These are phyloP conservation scores for Pseudopodoces humilis DNA, from an alignment of 2,113 vertebrate species.

Conservation along the genomic window DNA sequence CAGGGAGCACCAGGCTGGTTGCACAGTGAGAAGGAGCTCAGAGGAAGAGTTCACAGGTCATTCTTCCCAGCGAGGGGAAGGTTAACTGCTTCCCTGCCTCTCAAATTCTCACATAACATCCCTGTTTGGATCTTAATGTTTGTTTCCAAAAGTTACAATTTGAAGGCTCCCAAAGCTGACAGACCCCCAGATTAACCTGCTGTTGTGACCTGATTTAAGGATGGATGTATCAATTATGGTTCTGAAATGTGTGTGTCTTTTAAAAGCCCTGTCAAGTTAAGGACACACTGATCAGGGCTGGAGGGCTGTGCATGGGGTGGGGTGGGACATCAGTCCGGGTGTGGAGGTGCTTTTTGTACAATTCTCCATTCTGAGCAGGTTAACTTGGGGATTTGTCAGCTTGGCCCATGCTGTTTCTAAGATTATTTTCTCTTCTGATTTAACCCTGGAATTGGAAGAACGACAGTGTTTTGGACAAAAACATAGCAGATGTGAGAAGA, in stretches of 20 bases:
- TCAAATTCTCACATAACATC: neutral
- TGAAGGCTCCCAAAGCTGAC: neutral
- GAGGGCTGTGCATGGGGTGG: neutral
- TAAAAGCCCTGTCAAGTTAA: neutral
- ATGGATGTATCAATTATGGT: rapidly evolving
- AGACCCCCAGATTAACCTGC: neutral
- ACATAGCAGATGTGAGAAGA: neutral
- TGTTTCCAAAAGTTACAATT: neutral
- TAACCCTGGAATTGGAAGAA: neutral
- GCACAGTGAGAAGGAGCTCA: neutral
- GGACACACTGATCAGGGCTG: neutral
- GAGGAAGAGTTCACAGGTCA: neutral
- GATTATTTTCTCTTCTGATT: neutral
- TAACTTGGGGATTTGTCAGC: neutral
- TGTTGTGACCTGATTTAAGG: neutral
- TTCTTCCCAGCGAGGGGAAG: neutral
- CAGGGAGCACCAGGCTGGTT: neutral
- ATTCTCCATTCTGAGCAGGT: neutral
- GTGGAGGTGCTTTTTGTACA: neutral
- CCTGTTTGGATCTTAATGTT: neutral
- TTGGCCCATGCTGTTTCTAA: neutral
- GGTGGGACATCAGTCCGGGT: neutral
- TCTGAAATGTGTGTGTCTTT: neutral
- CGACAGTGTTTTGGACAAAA: neutral
- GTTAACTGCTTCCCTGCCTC: neutral